Base-by-base conservation (phyloP, 1,140 invertebrate genomes). In the Thaumetopoea pityocampa region DNA sequence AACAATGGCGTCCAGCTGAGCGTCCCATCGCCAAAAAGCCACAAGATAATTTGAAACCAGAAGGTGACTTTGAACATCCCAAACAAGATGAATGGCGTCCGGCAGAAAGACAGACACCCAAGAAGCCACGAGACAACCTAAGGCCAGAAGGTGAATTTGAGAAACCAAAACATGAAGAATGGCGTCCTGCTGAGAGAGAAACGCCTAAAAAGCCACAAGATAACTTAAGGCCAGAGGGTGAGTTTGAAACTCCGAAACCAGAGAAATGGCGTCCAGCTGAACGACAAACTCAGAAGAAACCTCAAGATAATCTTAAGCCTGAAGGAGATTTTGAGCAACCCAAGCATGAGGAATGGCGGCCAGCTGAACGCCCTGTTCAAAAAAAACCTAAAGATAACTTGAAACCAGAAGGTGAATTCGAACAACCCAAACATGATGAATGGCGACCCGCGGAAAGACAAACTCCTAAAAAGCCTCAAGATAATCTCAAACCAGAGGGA, bases 181-280 rank as follows among this genome's bases (percentile, higher is more conserved):
- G 66, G 56, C 42, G 47, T 23, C 86, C 86, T 5, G 84, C 72
- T 8, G 86, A 87, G 24, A 47, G 79, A 18, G 77, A 54, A 6
- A 65, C 51, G 22, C 76, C 58, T 12, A 74, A 66, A 16, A 82
- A 71, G 41, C 86, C 77, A 3, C 38, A 77, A 22, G 87, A 88
- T 36, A 92, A 93, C 67, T 56, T 93, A 0, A 67, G 70, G 4
- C 87, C 90, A 4, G 91, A 92, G 64, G 91, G 92, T n/a, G 88
- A 91, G 66, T 93, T 89, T 60, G 86, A 88, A 48, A 52, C 55
- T n/a, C 86, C 81, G 0, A 80, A 86, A 14, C 79, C 84, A 47
- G 69, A 72, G 1, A 45, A 67, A 22, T 87, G 70, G 56, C 54
- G 48, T 22, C 84, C 82, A 6, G 89, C 85, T 0, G 62, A 71